Evolutionary conservation across 2,113 vertebrate genomes (phyloP), one percentile per base, ranked within the genome.

Genomic region (Phoenicopterus ruber): DNA sequence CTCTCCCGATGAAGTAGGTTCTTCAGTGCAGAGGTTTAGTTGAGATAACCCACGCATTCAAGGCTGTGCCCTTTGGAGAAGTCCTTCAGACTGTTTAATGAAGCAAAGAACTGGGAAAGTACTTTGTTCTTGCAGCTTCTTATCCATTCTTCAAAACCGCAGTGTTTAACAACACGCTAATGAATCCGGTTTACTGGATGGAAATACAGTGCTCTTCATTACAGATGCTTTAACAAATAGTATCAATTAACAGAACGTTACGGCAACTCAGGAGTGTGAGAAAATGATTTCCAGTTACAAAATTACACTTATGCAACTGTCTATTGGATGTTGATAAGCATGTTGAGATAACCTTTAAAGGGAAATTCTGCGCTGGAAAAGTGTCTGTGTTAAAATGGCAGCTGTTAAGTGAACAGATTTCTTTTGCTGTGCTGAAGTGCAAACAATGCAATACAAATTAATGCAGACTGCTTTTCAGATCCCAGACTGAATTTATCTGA

Each of bases 41-140:
- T 97, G 97, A 95, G 97, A 98, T 98, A 98, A 98, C 97, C 96
- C 93, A 71, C 0, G 26, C 70, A 94, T 97, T 96, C 86, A 96
- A 87, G 76, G 34, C 92, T 94, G 65, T 97, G 95, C 97, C 98
- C 96, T 97, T 95, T 94, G 82, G 91, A 91, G 63, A 73, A 97
- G 90, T 91, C 84, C 97, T 97, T 98, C 96, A 97, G 95, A 82
- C 74, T 96, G 97, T 91, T 96, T 96, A 98, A 98, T 94, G 97
- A 98, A 98, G 94, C 96, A 34, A 87, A 94, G 97, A 93, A 94
- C 95, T 97, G 69, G 93, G 93, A 97, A 97, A 89, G 76, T 78
- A 88, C 97, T 97, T 97, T 97, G 96, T 97, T 97, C 95, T 95
- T 79, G 44, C 72, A 67, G 59, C 7, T 46, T 78, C 88, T 94